Base-by-base conservation (phyloP, 2,888 invertebrate species). In the Heliothis peltigera region DNA sequence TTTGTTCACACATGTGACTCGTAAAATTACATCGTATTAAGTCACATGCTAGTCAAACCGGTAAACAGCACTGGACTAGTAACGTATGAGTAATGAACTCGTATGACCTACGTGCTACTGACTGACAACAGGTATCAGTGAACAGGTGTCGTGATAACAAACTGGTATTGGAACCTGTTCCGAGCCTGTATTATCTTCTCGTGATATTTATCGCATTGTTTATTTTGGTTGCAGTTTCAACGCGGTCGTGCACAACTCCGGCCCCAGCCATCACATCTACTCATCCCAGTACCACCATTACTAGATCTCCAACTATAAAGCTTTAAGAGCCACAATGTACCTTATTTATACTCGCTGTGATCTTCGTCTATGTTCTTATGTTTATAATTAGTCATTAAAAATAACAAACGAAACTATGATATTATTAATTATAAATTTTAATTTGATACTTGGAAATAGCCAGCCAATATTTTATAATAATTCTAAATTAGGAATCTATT, bases 221-320 rank as follows among this genome's bases (percentile, higher is more conserved):
- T 79, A 48, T 76, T 82, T 78, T 84, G 71, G 21, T 92, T 92
- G 22, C 91, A 95, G 95, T 81, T 95, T 95, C 89, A 94, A 95
- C 88, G 94, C 95, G 47, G 91, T 95, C 58, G 94, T 95, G 32
- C 92, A 95, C 74, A 94, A 94, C 89, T 94, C 94, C 64, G 94
- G 94, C 0, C 93, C 94, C 76, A 93, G 91, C 85, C 94, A 93
- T 60, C 92, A 94, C 79, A 86, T 91, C 18, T 92, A 93, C 85
- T 90, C 92, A 0, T 91, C 93, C 55, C 93, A 93, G 60, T 85
- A 91, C 69, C 93, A 93, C 68, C 89, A 90, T 66, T 90, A 92
- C 81, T 93, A 87, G 83, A 85, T 82, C 71, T 78, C 70, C 61
- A 44, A 75, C 64, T 57, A 55, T 70, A 61, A 71, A 79, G 69